Percentiles rank a stretch among this genome's conserved stretches.
These are phyloP conservation scores for Cheilosia scutellata DNA, from an alignment of 2,888 invertebrate genomes.

Conservation along the genomic window DNA sequence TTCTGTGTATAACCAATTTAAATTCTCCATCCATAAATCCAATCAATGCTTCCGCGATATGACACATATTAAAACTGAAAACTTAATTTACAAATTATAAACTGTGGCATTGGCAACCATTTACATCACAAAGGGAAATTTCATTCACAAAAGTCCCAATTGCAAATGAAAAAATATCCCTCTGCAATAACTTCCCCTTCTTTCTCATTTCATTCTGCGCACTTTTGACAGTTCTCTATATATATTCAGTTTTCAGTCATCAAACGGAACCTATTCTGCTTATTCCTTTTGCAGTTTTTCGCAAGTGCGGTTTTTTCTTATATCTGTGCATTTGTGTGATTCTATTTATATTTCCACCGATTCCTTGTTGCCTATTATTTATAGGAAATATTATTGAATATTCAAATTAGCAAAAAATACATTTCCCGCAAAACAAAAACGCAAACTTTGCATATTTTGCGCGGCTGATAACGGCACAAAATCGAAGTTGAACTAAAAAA, in stretches of 20 bases:
- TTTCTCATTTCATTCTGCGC: constrained; percentile 16
- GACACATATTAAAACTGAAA: background rate
- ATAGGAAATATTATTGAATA: constrained; percentile 29
- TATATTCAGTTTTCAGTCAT: constrained; percentile 18
- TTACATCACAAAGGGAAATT: background rate
- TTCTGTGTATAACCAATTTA: no score
- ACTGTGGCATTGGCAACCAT: constrained; percentile 5
- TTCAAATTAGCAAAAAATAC: background rate
- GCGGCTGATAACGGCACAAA: constrained; percentile 52
- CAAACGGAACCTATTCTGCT: constrained; percentile 36
- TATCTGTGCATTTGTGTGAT: constrained; percentile 43
- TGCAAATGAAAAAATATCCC: background rate
- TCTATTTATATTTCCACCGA: constrained; percentile 58
- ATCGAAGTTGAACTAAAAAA: constrained; percentile 13
- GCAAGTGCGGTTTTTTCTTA: constrained; percentile 48
- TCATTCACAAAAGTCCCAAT: background rate
- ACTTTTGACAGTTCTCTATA: constrained; percentile 46
- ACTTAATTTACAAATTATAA: background rate
- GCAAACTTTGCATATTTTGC: constrained; percentile 14
- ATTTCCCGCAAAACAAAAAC: constrained; percentile 11
- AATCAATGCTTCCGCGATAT: no score
- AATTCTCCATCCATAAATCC: no score
- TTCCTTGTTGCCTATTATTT: constrained; percentile 6
- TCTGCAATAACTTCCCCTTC: constrained; percentile 13
- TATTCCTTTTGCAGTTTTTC: constrained; percentile 58